phyloP scores from a whole-genome alignment of 2,888 invertebrate genomes.

The Drosophila austrosaltans region DNA sequence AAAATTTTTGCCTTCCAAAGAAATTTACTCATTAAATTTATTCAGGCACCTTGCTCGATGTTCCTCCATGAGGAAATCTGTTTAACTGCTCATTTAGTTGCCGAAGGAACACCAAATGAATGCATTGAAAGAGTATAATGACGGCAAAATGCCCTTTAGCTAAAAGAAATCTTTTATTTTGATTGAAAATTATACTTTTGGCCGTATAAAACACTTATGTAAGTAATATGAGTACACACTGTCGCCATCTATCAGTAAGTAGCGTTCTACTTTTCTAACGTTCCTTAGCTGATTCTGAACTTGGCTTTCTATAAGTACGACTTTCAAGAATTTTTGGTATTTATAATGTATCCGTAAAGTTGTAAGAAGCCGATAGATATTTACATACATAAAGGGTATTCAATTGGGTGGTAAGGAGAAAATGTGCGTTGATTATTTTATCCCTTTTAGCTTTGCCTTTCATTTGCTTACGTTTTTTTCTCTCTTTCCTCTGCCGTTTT shows the following conservation, averaged over 20 bases:
- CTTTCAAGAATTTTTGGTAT: no score
- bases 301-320: not conserved
- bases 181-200: not conserved
- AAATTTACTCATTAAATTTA: slow-evolving; percentile 38
- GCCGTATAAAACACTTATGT: no score
- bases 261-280: not conserved
- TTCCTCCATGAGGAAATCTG: slow-evolving; percentile 36
- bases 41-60: not conserved
- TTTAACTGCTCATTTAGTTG: slow-evolving; percentile 42
- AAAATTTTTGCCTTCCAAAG: not conserved
- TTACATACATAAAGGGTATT: slow-evolving; percentile 4
- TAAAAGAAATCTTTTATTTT: no score
- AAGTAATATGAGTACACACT: no score
- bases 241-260: not conserved
- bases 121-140: not conserved
- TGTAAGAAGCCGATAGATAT: not conserved
- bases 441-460: slow-evolving; percentile 46
- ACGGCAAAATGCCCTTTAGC: not conserved
- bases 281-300: not conserved
- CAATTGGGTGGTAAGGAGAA: slow-evolving; percentile 20
- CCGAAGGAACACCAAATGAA: slow-evolving; percentile 5
- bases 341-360: not conserved
- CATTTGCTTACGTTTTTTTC: slow-evolving; percentile 46
- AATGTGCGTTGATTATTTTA: slow-evolving; percentile 57
- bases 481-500: not conserved